A percentile compares a stretch with the other conserved stretches of the same genome.
These are phyloP conservation scores for Ectemnius continuus DNA, from an alignment of 2,888 invertebrate genomes.

Conservation along the genomic window DNA sequence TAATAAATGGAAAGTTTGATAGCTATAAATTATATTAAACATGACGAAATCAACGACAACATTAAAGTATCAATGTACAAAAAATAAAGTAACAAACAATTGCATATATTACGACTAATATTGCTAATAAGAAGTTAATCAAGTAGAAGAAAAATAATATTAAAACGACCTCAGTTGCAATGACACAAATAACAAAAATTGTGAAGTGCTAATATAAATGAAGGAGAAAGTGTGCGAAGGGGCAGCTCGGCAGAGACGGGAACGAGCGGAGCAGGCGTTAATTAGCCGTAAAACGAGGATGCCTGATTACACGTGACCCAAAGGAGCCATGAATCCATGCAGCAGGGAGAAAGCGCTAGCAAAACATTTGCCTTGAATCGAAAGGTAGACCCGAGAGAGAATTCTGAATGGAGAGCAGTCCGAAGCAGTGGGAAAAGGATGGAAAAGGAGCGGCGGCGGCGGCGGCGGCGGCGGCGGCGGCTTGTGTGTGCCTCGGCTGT, in stretches of 20 bases:
- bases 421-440: constrained; percentile 15
- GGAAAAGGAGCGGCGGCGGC: constrained; percentile 3
- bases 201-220: not conserved
- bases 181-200: not conserved
- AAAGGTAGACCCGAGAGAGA: constrained; percentile 32
- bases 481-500: constrained; percentile 32
- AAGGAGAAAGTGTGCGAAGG: not conserved
- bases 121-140: too few relatives aligned
- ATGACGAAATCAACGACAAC: too few relatives aligned
- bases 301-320: constrained; percentile 34
- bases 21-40: too few relatives aligned
- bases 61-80: too few relatives aligned
- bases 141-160: too few relatives aligned
- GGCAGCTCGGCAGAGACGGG: not conserved
- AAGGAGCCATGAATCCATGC: constrained; percentile 38
- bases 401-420: constrained; percentile 29
- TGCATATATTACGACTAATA: too few relatives aligned
- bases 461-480: constrained; percentile 10
- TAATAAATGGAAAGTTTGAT: too few relatives aligned
- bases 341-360: constrained; percentile 34
- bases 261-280: constrained; percentile 13
- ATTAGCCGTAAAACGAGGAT: constrained; percentile 29
- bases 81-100: too few relatives aligned
- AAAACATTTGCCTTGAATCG: constrained; percentile 43
- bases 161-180: too few relatives aligned